A percentile compares a stretch with the other conserved stretches of the same genome.
Evolutionary conservation across 2,113 vertebrate species (phyloP).

Genomic region (Bambusicola thoracicus): DNA sequence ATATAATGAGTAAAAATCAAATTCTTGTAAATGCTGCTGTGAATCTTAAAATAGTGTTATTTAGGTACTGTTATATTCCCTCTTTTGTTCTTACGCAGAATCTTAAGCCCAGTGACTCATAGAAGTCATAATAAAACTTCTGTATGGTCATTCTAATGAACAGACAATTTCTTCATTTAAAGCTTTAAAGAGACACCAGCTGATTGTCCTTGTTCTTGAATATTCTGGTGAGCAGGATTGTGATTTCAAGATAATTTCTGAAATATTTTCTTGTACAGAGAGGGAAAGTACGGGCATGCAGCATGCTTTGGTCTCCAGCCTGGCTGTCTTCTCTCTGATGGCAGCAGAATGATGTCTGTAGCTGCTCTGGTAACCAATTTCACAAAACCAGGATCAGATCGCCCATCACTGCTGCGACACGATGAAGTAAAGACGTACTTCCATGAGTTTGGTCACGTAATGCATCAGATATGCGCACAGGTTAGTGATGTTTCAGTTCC

Average conservation of each 20-base stretch:
- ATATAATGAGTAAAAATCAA: not conserved
- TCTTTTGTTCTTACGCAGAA: not conserved
- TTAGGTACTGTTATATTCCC: not conserved
- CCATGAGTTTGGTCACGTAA: constrained; percentile 85
- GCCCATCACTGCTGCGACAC: constrained; percentile 77
- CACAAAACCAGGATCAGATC: constrained; percentile 60
- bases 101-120: not conserved
- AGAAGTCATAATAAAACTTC: not conserved
- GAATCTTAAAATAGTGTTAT: not conserved
- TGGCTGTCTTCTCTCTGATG: constrained; percentile 86
- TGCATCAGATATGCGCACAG: constrained; percentile 87
- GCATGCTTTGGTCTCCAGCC: constrained; percentile 94
- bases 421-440: constrained; percentile 84
- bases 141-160: not conserved
- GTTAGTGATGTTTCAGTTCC: constrained; percentile 61
- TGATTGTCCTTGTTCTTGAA: not conserved
- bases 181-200: not conserved
- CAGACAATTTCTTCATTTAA: not conserved
- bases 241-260: constrained; percentile 9
- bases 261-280: constrained; percentile 75
- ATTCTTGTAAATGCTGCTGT: not conserved
- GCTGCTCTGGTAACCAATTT: constrained; percentile 85
- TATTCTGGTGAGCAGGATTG: not conserved
- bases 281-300: constrained; percentile 92
- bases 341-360: constrained; percentile 86